A percentile compares a stretch with the other conserved stretches of the same genome.
Evolutionary conservation across 2,888 invertebrate species (phyloP).

Genomic region (Tetragonisca angustula): DNA sequence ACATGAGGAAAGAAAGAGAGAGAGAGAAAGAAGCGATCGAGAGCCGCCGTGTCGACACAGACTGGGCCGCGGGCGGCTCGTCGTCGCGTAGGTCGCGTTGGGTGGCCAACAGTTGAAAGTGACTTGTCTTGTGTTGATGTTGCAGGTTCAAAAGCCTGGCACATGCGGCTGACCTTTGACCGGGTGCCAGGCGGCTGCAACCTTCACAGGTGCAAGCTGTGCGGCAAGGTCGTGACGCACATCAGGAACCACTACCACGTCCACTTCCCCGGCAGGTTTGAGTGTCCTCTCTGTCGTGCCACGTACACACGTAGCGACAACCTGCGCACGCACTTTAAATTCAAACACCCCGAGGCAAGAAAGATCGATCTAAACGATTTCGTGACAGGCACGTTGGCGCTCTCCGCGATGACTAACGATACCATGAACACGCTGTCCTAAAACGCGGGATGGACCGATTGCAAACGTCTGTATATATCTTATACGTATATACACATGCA

Average conservation of each 20-base stretch:
- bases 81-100: constrained; percentile 73
- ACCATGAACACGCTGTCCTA: constrained; percentile 86
- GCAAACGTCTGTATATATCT: constrained; percentile 49
- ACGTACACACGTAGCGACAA: constrained; percentile 97
- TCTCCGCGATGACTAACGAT: constrained; percentile 85
- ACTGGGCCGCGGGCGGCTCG: constrained; percentile 69
- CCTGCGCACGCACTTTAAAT: constrained; percentile 96
- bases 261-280: constrained; percentile 96
- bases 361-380: constrained; percentile 90
- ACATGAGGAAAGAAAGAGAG: constrained; percentile 46
- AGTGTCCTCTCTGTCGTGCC: constrained; percentile 95
- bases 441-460: constrained; percentile 73
- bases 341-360: constrained; percentile 96
- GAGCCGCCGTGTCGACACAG: constrained; percentile 66
- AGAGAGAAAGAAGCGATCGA: constrained; percentile 60
- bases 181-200: constrained; percentile 96
- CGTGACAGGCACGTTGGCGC: constrained; percentile 86
- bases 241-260: constrained; percentile 97
- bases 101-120: constrained; percentile 82
- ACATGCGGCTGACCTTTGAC: constrained; percentile 97
- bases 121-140: constrained; percentile 87
- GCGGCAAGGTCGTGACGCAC: constrained; percentile 97
- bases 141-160: constrained; percentile 97
- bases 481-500: constrained; percentile 50
- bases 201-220: constrained; percentile 97